Conservation (phyloP, 2,113 vertebrate species). For the Strix aluco region DNA sequence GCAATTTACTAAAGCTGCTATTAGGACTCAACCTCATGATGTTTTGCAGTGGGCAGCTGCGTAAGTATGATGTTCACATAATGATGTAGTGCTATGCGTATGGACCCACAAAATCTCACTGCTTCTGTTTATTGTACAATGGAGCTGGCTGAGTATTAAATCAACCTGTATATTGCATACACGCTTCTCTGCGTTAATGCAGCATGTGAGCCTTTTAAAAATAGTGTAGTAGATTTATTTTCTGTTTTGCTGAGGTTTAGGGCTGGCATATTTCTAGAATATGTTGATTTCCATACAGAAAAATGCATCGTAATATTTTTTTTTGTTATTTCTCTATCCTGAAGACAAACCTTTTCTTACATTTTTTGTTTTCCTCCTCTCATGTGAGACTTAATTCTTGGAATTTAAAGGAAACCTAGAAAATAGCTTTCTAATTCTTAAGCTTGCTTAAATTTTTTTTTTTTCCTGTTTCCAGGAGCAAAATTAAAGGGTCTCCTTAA, state of each 20-base stretch:
- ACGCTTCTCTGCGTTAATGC: neutral
- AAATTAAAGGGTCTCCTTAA: neutral
- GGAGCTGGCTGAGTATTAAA: neutral
- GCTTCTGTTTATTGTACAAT: neutral
- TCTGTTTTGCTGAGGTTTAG: neutral
- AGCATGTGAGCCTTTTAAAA: neutral
- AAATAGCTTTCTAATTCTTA: neutral
- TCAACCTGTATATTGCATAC: neutral
- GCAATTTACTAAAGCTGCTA: slow-evolving; percentile 92
- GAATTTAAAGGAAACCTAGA: neutral
- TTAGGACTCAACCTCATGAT: slow-evolving; percentile 89
- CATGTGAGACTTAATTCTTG: neutral
- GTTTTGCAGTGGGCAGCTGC: slow-evolving; percentile 87
- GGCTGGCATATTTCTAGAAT: neutral
- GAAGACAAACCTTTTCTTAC: neutral
- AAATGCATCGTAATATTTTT: neutral
- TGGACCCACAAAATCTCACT: neutral
- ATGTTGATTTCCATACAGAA: neutral
- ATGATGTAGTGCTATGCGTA: fast-evolving
- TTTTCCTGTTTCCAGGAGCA: neutral
- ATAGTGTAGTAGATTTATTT: neutral
- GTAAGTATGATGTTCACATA: slow-evolving; percentile 72
- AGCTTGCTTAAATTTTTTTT: neutral
- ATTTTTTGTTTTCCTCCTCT: neutral
- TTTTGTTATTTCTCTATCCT: neutral